phyloP scores from a whole-genome alignment of 2,113 vertebrate species.

The Zosterops borbonicus region DNA sequence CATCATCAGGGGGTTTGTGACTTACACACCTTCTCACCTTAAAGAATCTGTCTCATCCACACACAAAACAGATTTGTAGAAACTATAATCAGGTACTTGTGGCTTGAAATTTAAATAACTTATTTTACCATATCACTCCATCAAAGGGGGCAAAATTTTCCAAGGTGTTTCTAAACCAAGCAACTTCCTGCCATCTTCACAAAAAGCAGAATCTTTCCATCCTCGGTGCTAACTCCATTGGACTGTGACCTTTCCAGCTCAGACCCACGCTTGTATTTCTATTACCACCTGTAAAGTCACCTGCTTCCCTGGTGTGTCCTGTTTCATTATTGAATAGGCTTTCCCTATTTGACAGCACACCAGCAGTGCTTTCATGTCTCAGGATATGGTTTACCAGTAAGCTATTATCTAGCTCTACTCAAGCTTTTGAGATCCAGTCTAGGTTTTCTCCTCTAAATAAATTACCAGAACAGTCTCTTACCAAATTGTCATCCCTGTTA shows the following conservation, averaged over 20 bases:
- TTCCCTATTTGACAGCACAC: not conserved
- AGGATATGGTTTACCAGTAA: not conserved
- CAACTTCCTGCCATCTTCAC: not conserved
- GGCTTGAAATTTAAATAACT: not conserved
- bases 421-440: conserved; percentile 13
- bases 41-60: not conserved
- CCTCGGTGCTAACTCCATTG: not conserved
- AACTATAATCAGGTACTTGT: not conserved
- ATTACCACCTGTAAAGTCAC: not conserved
- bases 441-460: conserved; percentile 16
- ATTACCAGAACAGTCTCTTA: not conserved
- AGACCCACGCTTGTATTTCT: not conserved
- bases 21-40: not conserved
- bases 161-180: not conserved
- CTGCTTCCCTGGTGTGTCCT: not conserved
- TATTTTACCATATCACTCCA: not conserved
- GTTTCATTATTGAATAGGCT: not conserved
- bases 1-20: rapidly evolving
- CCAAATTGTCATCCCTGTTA: conserved; percentile 28
- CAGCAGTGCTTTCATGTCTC: not conserved
- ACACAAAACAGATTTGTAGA: not conserved
- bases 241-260: not conserved
- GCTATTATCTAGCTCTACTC: not conserved
- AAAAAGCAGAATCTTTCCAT: not conserved
- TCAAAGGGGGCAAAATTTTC: not conserved